Evolutionary conservation across 2,888 invertebrate genomes (phyloP).

Genomic region (Ashinkailepas kermadecensis): DNA sequence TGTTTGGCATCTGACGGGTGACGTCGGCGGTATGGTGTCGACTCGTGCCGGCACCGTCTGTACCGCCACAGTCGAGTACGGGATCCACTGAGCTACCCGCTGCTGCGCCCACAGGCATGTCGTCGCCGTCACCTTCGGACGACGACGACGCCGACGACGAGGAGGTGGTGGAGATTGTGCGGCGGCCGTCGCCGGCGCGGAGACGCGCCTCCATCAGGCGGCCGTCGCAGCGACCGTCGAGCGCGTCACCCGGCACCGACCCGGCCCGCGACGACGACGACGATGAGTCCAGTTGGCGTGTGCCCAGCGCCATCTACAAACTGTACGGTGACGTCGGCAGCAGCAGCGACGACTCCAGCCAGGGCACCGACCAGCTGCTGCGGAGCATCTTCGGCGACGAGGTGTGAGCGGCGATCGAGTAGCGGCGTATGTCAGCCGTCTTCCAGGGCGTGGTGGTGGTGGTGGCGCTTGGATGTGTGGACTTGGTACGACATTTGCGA

Average conservation of each 20-base stretch:
- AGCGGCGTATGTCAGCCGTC: too few relatives aligned
- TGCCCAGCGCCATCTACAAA: neutral
- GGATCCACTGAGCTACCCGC: neutral
- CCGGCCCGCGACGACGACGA: neutral
- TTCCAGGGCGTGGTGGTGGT: too few relatives aligned
- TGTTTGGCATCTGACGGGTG: too few relatives aligned
- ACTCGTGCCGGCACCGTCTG: too few relatives aligned
- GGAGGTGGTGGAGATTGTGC: neutral
- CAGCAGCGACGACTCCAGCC: constrained; percentile 1
- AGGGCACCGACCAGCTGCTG: neutral
- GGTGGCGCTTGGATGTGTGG: too few relatives aligned
- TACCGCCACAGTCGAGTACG: too few relatives aligned
- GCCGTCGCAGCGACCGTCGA: neutral
- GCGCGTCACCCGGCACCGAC: neutral
- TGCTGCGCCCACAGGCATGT: neutral
- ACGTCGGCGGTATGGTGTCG: too few relatives aligned
- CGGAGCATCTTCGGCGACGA: neutral
- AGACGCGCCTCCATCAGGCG: neutral
- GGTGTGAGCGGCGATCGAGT: neutral
- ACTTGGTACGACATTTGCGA: too few relatives aligned
- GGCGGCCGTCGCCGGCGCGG: neutral
- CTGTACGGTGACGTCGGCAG: neutral
- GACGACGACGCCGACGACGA: neutral
- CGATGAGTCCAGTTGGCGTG: neutral
- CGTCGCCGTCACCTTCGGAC: neutral